Base-by-base conservation (phyloP, 2,888 invertebrate genomes). In the Ernsta delagoae region DNA sequence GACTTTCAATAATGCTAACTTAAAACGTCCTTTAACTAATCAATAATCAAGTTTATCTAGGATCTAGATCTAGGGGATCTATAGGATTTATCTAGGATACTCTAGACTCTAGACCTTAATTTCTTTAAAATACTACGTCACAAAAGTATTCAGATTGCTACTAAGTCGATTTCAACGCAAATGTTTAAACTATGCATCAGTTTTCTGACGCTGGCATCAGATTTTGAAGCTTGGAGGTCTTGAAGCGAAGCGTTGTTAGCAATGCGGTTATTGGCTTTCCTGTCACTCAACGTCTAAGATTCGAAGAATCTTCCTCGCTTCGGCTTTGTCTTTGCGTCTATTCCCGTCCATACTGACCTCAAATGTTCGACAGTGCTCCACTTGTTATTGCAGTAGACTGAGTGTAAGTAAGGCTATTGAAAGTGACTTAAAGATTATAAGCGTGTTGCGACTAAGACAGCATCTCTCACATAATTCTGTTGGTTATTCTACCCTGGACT, bases 201-300 rank as follows among this genome's bases (percentile, higher is more conserved):
- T 6, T 50, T 16, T 12, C 48, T 50, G n/a, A n/a, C n/a, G 48
- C 48, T 50, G 11, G 16, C 48, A 50, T 50, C 12, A 11, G 16
- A 50, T 16, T 4, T 6, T 50, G 48, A 39, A 39, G 53, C 11
- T 53, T 62, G 9, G 62, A 50, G 9, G 39, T 62, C 50, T 16
- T 53, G 50, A 24, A 62, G 62, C 62, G 39, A 53, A 63, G 53
- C n/a, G 39, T 9, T 50, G 9, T 53, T 24, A 36, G 41, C 36
- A 41, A 63, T 63, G 62, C 53, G 62, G 62, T 63, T 63, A 63
- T 63, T 63, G 62, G 34, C 53, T 34, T 63, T 48, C 62, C 50
- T 24, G 50, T 63, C 11, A 63, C 41, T 24, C 62, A 36, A 63
- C 53, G 24, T 63, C 62, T 63, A 53, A 63, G 62, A 63, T 63